Conservation (phyloP, 2,888 invertebrate genomes). For the Cyaniris semiargus region DNA sequence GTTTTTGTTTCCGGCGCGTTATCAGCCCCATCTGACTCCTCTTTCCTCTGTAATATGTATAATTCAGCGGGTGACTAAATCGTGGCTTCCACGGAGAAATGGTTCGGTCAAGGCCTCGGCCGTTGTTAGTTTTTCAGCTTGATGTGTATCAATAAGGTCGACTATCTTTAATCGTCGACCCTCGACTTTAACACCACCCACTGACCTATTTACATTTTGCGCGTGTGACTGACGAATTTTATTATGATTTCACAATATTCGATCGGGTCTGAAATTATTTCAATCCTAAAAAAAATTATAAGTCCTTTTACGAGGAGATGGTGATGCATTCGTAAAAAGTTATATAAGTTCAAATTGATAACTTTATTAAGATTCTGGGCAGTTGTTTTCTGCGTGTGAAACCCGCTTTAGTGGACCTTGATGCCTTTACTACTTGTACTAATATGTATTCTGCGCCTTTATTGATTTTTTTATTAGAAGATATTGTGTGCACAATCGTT, state of each 20-base stretch:
- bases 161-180: slow-evolving; percentile 18
- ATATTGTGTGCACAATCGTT: no score
- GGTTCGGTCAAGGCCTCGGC: slow-evolving; percentile 6
- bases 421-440: no score
- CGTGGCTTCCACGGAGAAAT: slow-evolving; percentile 6
- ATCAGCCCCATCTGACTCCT: slow-evolving; percentile 2
- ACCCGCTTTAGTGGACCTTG: no score
- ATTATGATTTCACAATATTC: neutral
- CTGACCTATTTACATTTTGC: slow-evolving; percentile 22
- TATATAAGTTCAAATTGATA: neutral
- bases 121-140: slow-evolving; percentile 18
- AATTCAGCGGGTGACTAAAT: slow-evolving; percentile 15
- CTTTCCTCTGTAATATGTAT: neutral
- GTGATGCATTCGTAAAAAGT: no score
- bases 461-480: no score
- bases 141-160: slow-evolving; percentile 27
- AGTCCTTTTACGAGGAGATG: no score
- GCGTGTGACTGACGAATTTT: neutral
- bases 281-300: neutral
- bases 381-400: no score
- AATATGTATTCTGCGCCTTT: no score
- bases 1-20: slow-evolving; percentile 1
- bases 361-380: no score
- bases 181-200: slow-evolving; percentile 8
- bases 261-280: neutral